Conservation (phyloP, 2,797 vertebrate genomes). For the Karalla daura region DNA sequence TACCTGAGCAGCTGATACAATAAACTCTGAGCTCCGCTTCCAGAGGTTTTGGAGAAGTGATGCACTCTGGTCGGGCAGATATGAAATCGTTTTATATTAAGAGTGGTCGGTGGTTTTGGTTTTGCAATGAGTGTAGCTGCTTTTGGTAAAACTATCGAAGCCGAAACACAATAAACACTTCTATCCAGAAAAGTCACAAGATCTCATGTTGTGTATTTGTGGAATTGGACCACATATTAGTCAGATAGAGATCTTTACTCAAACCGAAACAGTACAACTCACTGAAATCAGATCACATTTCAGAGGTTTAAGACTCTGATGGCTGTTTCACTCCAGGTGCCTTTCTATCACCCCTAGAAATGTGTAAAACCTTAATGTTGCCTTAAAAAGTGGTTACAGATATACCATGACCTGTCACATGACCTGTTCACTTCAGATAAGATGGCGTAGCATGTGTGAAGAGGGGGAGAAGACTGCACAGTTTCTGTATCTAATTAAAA, state of each 20-base stretch:
- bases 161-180: not conserved
- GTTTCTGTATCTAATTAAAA: too few species aligned
- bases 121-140: not conserved
- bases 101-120: not conserved
- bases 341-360: too few species aligned
- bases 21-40: not conserved
- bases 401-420: too few species aligned
- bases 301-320: too few species aligned
- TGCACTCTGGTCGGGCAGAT: not conserved
- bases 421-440: too few species aligned
- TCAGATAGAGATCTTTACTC: not conserved
- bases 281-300: not conserved
- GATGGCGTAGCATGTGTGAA: too few species aligned
- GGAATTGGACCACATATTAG: not conserved
- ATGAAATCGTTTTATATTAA: not conserved
- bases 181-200: not conserved
- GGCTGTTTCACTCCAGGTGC: too few species aligned
- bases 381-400: too few species aligned
- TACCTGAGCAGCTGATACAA: not conserved
- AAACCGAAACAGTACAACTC: too few species aligned
- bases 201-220: not conserved
- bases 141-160: not conserved
- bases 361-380: too few species aligned
- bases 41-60: not conserved
- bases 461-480: too few species aligned